These are phyloP conservation scores for Aldrovandia affinis DNA, from an alignment of 2,797 vertebrate species.

Conservation along the genomic window DNA sequence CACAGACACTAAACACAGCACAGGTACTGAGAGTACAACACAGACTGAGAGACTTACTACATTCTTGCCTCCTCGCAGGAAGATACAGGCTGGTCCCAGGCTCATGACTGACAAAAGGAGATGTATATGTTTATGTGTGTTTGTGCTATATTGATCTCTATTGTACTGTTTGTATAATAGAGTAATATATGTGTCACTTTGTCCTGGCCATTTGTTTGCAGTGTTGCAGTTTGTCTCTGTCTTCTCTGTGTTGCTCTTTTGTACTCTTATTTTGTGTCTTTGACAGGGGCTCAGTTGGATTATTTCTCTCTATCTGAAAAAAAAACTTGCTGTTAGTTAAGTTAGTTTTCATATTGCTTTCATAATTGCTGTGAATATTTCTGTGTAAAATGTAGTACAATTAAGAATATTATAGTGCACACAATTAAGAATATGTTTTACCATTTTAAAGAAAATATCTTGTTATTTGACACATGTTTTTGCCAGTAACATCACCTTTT, in stretches of 20 bases:
- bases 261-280: neutral
- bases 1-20: neutral
- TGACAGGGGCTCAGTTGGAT: neutral
- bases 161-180: neutral
- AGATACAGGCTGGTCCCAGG: conserved; percentile 73
- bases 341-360: neutral
- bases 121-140: neutral
- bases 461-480: neutral
- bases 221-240: neutral
- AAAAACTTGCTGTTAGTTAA: neutral
- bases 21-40: neutral
- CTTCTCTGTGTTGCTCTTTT: neutral
- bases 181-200: no score
- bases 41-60: conserved; percentile 53
- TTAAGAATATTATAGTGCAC: neutral
- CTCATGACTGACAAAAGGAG: conserved; percentile 51
- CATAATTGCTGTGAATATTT: neutral
- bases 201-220: neutral
- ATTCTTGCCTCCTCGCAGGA: conserved; percentile 67
- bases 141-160: neutral
- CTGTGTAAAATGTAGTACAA: neutral
- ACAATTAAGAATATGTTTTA: neutral
- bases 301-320: neutral
- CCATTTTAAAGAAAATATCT: neutral
- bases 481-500: neutral